Evolutionary conservation across 2,797 vertebrate species (phyloP), one percentile per base, ranked within the genome.

Genomic region (Hyperoplus immaculatus): DNA sequence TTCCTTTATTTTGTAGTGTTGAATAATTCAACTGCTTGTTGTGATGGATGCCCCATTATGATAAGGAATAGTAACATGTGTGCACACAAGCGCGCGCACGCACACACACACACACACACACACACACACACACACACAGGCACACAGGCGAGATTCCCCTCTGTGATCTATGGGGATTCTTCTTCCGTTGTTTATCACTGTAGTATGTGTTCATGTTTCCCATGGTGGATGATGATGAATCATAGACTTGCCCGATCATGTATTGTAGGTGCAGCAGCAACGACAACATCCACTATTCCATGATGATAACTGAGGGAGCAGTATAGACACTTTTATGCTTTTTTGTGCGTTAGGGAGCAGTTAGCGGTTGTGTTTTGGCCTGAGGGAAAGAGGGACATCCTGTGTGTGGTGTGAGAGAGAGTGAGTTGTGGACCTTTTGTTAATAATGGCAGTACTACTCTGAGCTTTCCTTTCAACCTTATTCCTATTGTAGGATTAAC

Each of bases 1-100:
- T 86, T 85, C 82, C 75, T 90, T 93, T 90, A 89, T 92, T 94
- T 95, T 94, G 92, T 92, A 81, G 66, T 46, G 14, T 66, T 95
- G 76, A 90, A 94, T 95, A 85, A 95, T 95, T 94, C 83, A 94
- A 77, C 36, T 6, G 51, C 82, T 89, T 80, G 87, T 85, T 90
- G 83, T 89, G 84, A 86, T 85, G 84, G 85, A 89, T 89, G 92
- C 69, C 80, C 29, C 81, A 50, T 36, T 62, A 79, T 62, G 83
- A 88, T 87, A 83, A 88, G 55, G 74, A 66, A 81, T 78, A 77
- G 87, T 81, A 83, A 85, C 80, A 85, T 70, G 50, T 78, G 64
- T 60, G 68, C 80, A 54, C 15, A 47, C 53, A 38, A 9, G n/a
- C 56, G 78, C n/a, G 38, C n/a, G 9, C 56, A n/a, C 47, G 61